Conservation (phyloP, 2,888 invertebrate genomes). For the Nezara viridula region DNA sequence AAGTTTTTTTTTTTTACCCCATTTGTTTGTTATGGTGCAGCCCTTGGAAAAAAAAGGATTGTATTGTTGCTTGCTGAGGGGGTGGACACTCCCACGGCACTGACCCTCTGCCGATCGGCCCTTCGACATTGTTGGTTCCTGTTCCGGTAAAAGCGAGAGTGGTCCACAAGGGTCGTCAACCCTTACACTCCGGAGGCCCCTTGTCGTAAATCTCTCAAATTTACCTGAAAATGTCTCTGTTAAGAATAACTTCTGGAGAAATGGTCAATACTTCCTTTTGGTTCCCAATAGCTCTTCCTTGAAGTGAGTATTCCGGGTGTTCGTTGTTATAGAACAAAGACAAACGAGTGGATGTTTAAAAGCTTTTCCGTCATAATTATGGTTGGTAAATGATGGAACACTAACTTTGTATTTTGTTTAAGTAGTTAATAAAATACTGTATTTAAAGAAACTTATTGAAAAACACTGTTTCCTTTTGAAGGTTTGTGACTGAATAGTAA, state of each 20-base stretch:
- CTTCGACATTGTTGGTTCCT: slow-evolving; percentile 27
- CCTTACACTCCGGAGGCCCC: neutral
- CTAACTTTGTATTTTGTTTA: too few species aligned
- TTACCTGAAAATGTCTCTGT: slow-evolving; percentile 26
- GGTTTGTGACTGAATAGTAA: too few species aligned
- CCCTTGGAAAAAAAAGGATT: slow-evolving; percentile 30
- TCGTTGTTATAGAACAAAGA: neutral
- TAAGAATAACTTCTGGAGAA: neutral
- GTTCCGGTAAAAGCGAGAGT: slow-evolving; percentile 47
- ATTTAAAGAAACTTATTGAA: too few species aligned
- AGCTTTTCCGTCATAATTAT: too few species aligned
- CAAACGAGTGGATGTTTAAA: neutral
- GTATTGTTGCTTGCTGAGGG: neutral
- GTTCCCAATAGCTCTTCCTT: neutral
- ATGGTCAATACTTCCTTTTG: slow-evolving; percentile 18
- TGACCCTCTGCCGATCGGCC: neutral
- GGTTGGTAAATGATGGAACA: too few species aligned
- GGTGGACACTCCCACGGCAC: slow-evolving; percentile 25
- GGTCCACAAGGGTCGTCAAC: neutral
- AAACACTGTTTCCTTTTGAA: too few species aligned
- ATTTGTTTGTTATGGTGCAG: neutral
- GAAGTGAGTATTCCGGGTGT: neutral
- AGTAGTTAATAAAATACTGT: too few species aligned
- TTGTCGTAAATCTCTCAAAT: slow-evolving; percentile 3
- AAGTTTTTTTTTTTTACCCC: neutral